Percentiles rank a stretch among this genome's conserved stretches.
phyloP scores from a whole-genome alignment of 2,888 invertebrate species.

The Gerris lacustris region DNA sequence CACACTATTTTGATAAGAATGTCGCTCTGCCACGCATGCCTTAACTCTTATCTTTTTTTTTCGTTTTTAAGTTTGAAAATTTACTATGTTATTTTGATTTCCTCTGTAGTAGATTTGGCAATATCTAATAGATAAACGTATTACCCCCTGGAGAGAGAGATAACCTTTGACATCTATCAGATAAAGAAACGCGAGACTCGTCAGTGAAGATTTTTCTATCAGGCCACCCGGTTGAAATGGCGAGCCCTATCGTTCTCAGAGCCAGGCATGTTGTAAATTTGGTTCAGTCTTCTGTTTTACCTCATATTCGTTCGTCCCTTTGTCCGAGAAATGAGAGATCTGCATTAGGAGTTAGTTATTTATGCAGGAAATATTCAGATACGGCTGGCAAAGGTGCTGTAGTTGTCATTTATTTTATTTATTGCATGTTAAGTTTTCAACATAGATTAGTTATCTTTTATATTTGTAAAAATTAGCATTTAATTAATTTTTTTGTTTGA shows the following conservation, averaged over 20 bases:
- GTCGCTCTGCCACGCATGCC: no score
- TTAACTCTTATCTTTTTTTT: no score
- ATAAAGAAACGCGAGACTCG: not conserved
- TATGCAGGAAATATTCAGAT: not conserved
- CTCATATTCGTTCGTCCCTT: no score
- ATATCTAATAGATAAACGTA: not conserved
- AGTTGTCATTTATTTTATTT: no score
- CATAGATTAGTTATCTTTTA: no score
- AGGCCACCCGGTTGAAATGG: not conserved
- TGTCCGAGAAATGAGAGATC: no score
- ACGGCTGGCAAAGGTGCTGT: not conserved
- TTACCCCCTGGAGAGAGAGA: not conserved
- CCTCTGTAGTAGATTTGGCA: not conserved
- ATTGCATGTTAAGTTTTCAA: no score
- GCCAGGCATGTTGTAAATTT: constrained; percentile 1
- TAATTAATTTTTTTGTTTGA: no score
- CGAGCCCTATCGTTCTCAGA: not conserved
- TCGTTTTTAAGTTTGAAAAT: no score
- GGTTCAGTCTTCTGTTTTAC: not conserved
- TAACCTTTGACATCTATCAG: not conserved
- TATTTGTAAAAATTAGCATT: no score
- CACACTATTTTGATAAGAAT: no score
- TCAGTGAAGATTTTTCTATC: not conserved
- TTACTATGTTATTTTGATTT: no score
- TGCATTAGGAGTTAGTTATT: not conserved